A percentile compares a stretch with the other conserved stretches of the same genome.
Conservation (phyloP, 2,888 invertebrate species). For the Sphaerophoria rueppellii region DNA sequence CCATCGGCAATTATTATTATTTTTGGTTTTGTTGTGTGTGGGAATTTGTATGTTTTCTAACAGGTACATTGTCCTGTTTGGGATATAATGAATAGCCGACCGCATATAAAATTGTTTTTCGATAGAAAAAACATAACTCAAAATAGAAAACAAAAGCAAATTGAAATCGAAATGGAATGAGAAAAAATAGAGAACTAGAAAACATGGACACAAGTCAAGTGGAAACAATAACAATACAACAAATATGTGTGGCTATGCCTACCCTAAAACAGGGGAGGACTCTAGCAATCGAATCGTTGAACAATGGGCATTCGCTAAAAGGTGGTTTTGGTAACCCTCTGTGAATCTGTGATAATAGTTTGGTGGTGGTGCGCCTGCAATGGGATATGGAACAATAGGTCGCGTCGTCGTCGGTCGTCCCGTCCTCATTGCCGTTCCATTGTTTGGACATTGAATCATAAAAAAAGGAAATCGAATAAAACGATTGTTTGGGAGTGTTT, state of each 20-base stretch:
- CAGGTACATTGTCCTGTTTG: conserved; percentile 68
- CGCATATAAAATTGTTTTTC: conserved; percentile 40
- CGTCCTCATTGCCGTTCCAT: conserved; percentile 23
- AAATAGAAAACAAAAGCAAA: conserved; percentile 44
- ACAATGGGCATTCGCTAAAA: conserved; percentile 42
- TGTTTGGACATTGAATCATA: conserved; percentile 56
- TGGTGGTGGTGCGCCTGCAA: conserved; percentile 15
- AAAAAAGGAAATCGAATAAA: conserved; percentile 60
- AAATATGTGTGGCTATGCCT: conserved; percentile 19
- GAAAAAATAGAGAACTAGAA: conserved; percentile 25
- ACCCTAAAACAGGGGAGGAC: conserved; percentile 23
- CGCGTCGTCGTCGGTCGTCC: background rate
- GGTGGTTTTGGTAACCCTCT: conserved; percentile 10
- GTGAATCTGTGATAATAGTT: conserved; percentile 26
- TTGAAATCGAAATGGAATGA: conserved; percentile 17
- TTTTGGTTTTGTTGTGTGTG: conserved; percentile 23
- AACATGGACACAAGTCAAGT: conserved; percentile 71
- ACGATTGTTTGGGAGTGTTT: conserved; percentile 37
- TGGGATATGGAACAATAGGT: conserved; percentile 37
- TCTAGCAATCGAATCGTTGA: background rate
- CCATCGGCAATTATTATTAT: conserved; percentile 15
- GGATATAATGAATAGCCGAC: conserved; percentile 36
- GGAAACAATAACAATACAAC: conserved; percentile 62
- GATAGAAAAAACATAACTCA: conserved; percentile 50
- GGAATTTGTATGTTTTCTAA: conserved; percentile 56